Conservation (phyloP, 2,888 invertebrate genomes). For the Hirtodrosophila cameraria region DNA sequence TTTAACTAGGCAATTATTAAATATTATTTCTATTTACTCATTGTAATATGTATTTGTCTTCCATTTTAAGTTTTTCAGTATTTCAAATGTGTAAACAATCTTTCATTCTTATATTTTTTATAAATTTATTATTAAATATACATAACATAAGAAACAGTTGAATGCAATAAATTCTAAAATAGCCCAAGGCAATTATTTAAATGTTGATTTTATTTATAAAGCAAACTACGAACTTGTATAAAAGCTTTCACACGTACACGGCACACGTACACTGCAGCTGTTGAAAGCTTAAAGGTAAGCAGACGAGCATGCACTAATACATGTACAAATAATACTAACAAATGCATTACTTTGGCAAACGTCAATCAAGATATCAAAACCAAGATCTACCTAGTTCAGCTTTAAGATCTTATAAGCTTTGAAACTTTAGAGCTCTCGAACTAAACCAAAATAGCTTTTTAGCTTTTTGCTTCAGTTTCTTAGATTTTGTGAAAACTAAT, state of each 20-base stretch:
- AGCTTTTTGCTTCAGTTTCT: no score
- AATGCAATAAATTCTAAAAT: slow-evolving; percentile 39
- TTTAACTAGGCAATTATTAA: slow-evolving; percentile 8
- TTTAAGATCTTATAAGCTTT: no score
- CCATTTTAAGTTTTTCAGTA: slow-evolving; percentile 11
- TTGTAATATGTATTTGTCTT: slow-evolving; percentile 11
- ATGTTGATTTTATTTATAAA: not conserved
- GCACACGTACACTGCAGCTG: no score
- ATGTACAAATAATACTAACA: no score
- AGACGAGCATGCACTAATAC: no score
- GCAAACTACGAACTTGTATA: not conserved
- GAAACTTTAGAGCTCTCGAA: no score
- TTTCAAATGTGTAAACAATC: slow-evolving; percentile 4
- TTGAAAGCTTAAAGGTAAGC: no score
- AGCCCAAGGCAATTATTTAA: slow-evolving; percentile 30
- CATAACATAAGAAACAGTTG: slow-evolving; percentile 32
- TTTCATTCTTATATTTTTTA: slow-evolving; percentile 2
- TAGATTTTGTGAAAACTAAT: no score
- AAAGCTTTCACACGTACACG: not conserved
- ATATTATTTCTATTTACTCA: not conserved
- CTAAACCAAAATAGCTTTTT: no score
- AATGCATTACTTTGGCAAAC: no score
- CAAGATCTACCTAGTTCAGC: no score
- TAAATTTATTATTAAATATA: slow-evolving; percentile 28
- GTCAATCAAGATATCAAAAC: no score